These are phyloP conservation scores for Stigmatopora argus DNA, from an alignment of 2,113 vertebrate species.

Conservation along the genomic window DNA sequence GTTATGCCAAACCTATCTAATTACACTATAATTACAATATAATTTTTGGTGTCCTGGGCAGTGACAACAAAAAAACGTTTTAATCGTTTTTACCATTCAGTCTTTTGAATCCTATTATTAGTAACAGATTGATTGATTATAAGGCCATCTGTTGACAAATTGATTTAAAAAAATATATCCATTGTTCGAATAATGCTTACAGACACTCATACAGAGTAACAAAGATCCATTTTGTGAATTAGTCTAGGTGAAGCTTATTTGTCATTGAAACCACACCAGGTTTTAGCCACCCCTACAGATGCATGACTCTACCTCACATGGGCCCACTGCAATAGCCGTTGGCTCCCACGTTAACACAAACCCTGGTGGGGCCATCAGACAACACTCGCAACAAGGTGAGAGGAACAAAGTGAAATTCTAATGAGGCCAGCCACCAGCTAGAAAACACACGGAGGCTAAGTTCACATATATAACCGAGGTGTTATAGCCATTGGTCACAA, in stretches of 20 bases:
- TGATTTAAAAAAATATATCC: no score
- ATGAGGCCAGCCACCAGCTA: conserved; percentile 11
- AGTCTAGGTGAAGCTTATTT: neutral
- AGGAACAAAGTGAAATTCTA: conserved; percentile 19
- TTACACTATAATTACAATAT: no score
- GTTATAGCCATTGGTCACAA: neutral
- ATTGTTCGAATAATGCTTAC: no score
- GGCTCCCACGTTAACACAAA: conserved; percentile 1
- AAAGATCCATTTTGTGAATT: no score
- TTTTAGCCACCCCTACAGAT: neutral
- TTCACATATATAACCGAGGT: conserved; percentile 6
- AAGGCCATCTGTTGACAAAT: no score
- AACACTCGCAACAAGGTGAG: conserved; percentile 24
- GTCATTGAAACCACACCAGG: neutral
- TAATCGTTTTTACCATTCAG: no score
- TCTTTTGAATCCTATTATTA: no score
- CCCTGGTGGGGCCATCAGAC: conserved; percentile 15
- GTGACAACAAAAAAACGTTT: no score
- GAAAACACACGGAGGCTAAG: conserved; percentile 7
- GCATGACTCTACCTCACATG: neutral
- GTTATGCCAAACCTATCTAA: no score
- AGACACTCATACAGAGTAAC: no score
- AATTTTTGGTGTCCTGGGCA: no score
- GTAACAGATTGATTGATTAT: no score
- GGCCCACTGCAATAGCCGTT: neutral